Conservation (phyloP, 2,113 vertebrate species). For the Poeciliopsis prolifica region DNA sequence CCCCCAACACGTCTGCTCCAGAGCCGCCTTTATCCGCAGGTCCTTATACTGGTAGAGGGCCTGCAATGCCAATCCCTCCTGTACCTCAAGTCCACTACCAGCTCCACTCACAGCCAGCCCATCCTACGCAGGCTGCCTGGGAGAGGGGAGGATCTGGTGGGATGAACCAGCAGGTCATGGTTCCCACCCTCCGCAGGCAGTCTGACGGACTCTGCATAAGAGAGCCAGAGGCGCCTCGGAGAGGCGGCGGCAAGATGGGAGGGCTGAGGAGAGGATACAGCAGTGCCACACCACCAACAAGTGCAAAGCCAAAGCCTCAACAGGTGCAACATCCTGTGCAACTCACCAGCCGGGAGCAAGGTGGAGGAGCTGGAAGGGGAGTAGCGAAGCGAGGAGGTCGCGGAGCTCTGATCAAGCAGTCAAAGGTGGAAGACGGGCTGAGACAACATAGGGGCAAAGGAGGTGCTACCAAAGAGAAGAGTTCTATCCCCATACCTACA, state of each 20-base stretch:
- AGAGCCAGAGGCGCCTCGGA: conserved; percentile 71
- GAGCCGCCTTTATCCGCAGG: conserved; percentile 88
- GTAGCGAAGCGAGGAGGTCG: conserved; percentile 78
- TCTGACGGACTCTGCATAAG: conserved; percentile 63
- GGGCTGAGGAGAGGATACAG: conserved; percentile 80
- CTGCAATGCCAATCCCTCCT: conserved; percentile 73
- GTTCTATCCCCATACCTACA: conserved; percentile 92
- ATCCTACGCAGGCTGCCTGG: conserved; percentile 64
- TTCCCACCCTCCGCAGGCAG: conserved; percentile 72
- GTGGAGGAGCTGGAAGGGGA: conserved; percentile 52
- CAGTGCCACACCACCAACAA: conserved; percentile 80
- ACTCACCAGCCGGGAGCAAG: conserved; percentile 50
- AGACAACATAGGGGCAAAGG: conserved; percentile 68
- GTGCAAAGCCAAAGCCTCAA: conserved; percentile 71
- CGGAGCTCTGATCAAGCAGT: conserved; percentile 90
- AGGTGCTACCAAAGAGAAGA: conserved; percentile 81
- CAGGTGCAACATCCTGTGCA: conserved; percentile 64
- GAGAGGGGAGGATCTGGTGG: conserved; percentile 65
- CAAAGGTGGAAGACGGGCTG: conserved; percentile 85
- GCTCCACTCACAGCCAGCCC: conserved; percentile 68
- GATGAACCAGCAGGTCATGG: conserved; percentile 67
- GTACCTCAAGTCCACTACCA: conserved; percentile 74
- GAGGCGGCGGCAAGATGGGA: conserved; percentile 79
- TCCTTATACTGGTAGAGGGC: conserved; percentile 74
- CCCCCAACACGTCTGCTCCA: conserved; percentile 89